Conservation (phyloP, 2,797 vertebrate species). For the Pantherophis vulpinus region DNA sequence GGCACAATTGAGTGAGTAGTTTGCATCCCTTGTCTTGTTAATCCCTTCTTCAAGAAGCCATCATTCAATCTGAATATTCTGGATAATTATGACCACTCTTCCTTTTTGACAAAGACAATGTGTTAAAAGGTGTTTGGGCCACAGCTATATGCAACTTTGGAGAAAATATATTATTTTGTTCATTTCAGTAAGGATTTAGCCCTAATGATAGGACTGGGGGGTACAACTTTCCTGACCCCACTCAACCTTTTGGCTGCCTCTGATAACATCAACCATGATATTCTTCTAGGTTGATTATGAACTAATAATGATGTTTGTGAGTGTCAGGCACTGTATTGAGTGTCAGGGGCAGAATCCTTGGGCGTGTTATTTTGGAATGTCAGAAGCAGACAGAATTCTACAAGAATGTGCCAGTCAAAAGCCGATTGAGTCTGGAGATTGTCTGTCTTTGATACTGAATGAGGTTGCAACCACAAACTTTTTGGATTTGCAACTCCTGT, state of each 20-base stretch:
- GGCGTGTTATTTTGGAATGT: neutral
- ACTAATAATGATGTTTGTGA: neutral
- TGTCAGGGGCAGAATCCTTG: neutral
- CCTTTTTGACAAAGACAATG: neutral
- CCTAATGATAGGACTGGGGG: neutral
- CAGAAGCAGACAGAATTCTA: neutral
- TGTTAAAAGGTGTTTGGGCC: neutral
- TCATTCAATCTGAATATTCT: neutral
- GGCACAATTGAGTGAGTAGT: neutral
- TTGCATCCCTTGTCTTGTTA: neutral
- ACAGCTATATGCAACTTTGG: neutral
- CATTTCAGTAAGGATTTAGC: neutral
- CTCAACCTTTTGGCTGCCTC: neutral
- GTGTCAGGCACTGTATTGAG: neutral
- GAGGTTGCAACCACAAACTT: neutral
- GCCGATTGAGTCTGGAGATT: neutral
- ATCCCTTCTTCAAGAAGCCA: neutral
- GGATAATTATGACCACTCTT: neutral
- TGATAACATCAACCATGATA: neutral
- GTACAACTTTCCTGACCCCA: neutral
- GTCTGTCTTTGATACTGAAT: neutral
- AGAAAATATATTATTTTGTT: neutral
- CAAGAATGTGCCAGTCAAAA: neutral
- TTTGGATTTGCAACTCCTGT: neutral
- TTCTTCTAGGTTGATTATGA: neutral